phyloP scores from a whole-genome alignment of 2,888 invertebrate species.

The Lottia gigantea region DNA sequence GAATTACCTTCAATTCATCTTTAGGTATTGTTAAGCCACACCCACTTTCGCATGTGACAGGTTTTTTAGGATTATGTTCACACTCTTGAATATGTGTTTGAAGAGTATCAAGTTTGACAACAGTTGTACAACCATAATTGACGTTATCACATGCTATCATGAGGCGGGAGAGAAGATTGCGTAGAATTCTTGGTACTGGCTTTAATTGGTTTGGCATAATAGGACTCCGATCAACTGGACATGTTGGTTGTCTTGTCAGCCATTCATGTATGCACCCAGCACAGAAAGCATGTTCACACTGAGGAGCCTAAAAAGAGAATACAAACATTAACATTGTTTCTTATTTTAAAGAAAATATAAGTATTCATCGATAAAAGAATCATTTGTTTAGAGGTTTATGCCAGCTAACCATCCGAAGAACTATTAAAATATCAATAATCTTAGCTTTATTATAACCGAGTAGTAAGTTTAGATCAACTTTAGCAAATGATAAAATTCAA shows the following conservation, averaged over 20 bases:
- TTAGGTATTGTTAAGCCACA: constrained; percentile 95
- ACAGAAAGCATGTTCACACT: constrained; percentile 97
- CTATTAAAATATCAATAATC: too few relatives aligned
- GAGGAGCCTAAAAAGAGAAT: constrained; percentile 79
- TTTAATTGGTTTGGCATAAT: constrained; percentile 87
- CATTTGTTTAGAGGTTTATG: too few relatives aligned
- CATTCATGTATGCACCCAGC: constrained; percentile 92
- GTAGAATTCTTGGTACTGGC: constrained; percentile 91
- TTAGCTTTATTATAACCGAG: too few relatives aligned
- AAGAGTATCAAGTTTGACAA: constrained; percentile 87
- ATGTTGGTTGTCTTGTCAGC: constrained; percentile 92
- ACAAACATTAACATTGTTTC: constrained; percentile 1
- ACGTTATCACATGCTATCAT: constrained; percentile 90
- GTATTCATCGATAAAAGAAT: neutral
- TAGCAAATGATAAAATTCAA: too few relatives aligned
- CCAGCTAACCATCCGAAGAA: too few relatives aligned
- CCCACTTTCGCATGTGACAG: constrained; percentile 91
- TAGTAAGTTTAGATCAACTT: too few relatives aligned
- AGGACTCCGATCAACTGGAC: constrained; percentile 91
- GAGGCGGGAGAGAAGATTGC: constrained; percentile 87
- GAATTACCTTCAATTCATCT: constrained; percentile 88
- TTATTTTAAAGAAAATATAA: neutral
- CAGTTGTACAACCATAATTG: constrained; percentile 77
- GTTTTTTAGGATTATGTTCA: constrained; percentile 92
- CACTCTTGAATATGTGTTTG: constrained; percentile 90